phyloP scores from a whole-genome alignment of 1,140 invertebrate genomes.

The Cherax quadricarinatus region DNA sequence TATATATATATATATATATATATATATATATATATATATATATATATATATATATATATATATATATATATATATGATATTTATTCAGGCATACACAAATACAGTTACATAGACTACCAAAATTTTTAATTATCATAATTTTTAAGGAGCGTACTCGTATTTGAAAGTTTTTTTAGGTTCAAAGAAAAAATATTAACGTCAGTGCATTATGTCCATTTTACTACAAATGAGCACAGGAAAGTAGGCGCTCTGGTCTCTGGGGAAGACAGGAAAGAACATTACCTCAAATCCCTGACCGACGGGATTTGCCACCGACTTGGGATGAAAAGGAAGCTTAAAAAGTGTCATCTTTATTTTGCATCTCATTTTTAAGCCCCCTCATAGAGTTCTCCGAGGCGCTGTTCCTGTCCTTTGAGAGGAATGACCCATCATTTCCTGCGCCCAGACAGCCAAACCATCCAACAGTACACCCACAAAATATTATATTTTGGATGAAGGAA shows the following conservation, averaged over 20 bases:
- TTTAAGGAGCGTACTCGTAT: no score
- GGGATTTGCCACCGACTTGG: background rate
- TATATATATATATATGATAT: no score
- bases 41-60: no score
- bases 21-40: no score
- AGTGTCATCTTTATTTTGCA: constrained; percentile 56
- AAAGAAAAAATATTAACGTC: no score
- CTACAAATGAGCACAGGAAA: no score
- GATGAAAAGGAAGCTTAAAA: constrained; percentile 45
- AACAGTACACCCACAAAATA: constrained; percentile 4
- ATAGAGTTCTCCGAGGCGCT: constrained; percentile 16
- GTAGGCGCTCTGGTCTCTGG: background rate
- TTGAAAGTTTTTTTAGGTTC: no score
- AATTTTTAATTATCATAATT: no score
- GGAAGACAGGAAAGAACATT: constrained; percentile 6
- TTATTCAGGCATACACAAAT: no score
- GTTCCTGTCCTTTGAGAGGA: constrained; percentile 45
- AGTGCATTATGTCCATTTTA: no score
- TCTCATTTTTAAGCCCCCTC: constrained; percentile 23
- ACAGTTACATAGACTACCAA: no score
- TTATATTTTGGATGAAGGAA: constrained; percentile 20
- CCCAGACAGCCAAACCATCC: background rate
- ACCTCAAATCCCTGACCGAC: constrained; percentile 11
- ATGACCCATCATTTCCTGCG: constrained; percentile 45
- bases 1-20: no score